Evolutionary conservation across 2,888 invertebrate genomes (phyloP).

Genomic region (Metopia argyrocephala): DNA sequence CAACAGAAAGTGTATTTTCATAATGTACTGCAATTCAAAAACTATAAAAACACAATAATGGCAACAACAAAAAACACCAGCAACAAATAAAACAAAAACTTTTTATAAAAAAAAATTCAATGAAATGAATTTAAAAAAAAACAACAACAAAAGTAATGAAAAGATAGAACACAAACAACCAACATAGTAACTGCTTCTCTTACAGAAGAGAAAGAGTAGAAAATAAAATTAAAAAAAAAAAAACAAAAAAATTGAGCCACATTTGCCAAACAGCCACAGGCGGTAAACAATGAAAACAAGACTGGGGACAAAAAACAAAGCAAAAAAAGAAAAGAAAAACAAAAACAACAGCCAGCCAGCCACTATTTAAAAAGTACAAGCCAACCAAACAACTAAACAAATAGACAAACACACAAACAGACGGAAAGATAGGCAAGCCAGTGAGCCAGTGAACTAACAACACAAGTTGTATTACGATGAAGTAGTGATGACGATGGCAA

Average conservation of each 20-base stretch:
- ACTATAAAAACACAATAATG: conserved; percentile 40
- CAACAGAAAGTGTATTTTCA: conserved; percentile 58
- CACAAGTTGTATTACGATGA: conserved; percentile 44
- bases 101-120: neutral
- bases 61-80: neutral
- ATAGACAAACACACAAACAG: no score
- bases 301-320: conserved; percentile 54
- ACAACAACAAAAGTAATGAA: neutral
- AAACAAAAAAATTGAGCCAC: conserved; percentile 49
- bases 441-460: conserved; percentile 18
- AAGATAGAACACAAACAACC: no score
- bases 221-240: conserved; percentile 3
- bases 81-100: neutral
- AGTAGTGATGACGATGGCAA: conserved; percentile 62
- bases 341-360: conserved; percentile 7
- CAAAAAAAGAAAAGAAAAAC: no score
- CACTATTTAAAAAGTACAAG: no score
- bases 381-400: no score
- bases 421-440: no score
- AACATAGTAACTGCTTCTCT: no score
- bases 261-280: conserved; percentile 59
- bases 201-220: neutral
- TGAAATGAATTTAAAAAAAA: no score
- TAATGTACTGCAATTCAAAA: conserved; percentile 61
- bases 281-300: conserved; percentile 58